Evolutionary conservation across 2,888 invertebrate species (phyloP).

Genomic region (Patella caerulea): DNA sequence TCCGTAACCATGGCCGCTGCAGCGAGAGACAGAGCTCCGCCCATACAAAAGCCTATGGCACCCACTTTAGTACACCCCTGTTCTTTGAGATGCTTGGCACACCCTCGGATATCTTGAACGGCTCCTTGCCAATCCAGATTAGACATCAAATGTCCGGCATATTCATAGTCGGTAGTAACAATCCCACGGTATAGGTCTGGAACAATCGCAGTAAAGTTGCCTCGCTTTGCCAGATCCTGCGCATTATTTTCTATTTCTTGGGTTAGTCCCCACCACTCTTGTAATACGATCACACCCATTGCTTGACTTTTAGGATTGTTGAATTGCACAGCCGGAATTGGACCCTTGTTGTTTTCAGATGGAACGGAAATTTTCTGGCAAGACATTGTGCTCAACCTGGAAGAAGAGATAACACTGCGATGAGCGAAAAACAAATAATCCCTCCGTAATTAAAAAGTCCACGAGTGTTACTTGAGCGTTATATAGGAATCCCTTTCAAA

Average conservation of each 20-base stretch:
- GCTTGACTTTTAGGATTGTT: neutral
- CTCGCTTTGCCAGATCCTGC: conserved; percentile 36
- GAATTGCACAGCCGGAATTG: neutral
- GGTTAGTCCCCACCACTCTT: conserved; percentile 64
- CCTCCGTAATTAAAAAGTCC: too few relatives aligned
- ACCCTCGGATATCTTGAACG: conserved; percentile 52
- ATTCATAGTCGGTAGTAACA: conserved; percentile 48
- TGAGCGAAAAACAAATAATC: too few relatives aligned
- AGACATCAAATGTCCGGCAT: conserved; percentile 54
- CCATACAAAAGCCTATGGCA: conserved; percentile 65
- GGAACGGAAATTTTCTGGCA: neutral
- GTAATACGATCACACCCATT: conserved; percentile 3
- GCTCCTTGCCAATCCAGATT: conserved; percentile 58
- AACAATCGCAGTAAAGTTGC: conserved; percentile 48
- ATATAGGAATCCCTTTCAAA: too few relatives aligned
- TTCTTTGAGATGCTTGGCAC: conserved; percentile 42
- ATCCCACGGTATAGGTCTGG: conserved; percentile 57
- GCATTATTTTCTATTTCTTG: conserved; percentile 47
- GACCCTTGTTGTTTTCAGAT: neutral
- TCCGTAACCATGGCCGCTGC: conserved; percentile 45
- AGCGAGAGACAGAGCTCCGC: conserved; percentile 55
- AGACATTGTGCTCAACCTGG: neutral
- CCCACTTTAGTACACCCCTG: conserved; percentile 51
- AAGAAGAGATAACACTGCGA: neutral
- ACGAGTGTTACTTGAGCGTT: too few relatives aligned